Evolutionary conservation across 2,797 vertebrate species (phyloP), one percentile per base, ranked within the genome.

Genomic region (Tenualosa thibaudeaui): DNA sequence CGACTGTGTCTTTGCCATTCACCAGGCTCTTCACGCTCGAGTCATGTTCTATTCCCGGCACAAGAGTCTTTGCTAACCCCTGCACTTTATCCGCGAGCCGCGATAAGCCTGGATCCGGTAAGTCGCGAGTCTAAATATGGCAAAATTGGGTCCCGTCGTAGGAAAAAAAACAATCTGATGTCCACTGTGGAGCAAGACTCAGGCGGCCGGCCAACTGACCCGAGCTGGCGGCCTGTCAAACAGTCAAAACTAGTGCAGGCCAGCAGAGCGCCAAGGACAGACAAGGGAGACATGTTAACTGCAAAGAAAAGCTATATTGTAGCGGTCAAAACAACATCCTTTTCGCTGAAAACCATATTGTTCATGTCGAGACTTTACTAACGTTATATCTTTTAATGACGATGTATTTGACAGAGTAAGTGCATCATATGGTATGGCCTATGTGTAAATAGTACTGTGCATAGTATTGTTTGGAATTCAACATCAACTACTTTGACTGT

Each of bases 41-140:
- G 68, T 85, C 54, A 87, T 75, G 86, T 88, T 90, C 89, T 89
- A 89, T 90, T 90, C 86, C 88, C 82, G 87, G 84, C 86, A 26
- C 81, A 54, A 31, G 84, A 83, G 84, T 83, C 81, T 84, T 83
- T 46, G 82, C 31, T 86, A 89, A 89, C 86, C 82, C 87, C 88
- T 58, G 86, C 51, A 75, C 85, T 87, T 88, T 87, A 87, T 40
- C 83, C 84, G 22, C 49, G 83, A 87, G 83, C 84, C 51, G 71
- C 24, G 65, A 87, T 85, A 88, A 89, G 71, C 84, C 83, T 46
- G 49, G 83, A 84, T 83, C 65, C 49, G 1, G 50, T 86, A 7
- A 26, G 83, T 58, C 56, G 37, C 22, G n/a, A 43, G 81, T 78
- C 83, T 85, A 85, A 85, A 87, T 86, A 65, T 82, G 83, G 81